Evolutionary conservation across 1,140 invertebrate species (phyloP), one percentile per base, ranked within the genome.

Genomic region (Brachionus koreanus): DNA sequence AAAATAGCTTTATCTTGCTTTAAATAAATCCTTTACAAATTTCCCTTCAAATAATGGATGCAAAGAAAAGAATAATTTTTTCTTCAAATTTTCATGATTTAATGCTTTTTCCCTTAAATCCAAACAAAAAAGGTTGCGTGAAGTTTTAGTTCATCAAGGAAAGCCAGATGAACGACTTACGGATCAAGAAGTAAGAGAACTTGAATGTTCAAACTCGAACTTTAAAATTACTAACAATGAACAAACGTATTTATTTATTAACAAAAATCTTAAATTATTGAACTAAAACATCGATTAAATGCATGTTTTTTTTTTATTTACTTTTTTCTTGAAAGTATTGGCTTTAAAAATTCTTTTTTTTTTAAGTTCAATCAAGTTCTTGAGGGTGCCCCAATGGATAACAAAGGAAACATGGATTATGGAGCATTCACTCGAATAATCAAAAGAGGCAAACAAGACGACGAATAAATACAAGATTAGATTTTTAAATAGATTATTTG

Each of bases 391-490:
- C 57, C 57, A 82, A 39, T 67, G 0, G 77, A 82, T 67, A 46
- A 43, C 33, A 63, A 82, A 82, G 82, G 82, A 16, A 72, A 52
- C 25, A 61, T 83, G 39, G 69, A 83, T 77, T 83, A 83, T 65
- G 74, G 25, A 13, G 16, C 74, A 13, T 83, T 83, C 42, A 52
- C 69, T 42, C 33, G 74, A 29, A 61, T 83, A 13, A 83, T 83
- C 42, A 83, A 83, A 77, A 52, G 82, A 57, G 82, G 82, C 13
- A 75, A 74, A 46, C 67, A 83, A 75, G 82, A 83, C 39, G 77
- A 82, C 42, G 77, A 82, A 82, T 82, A 82, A 67, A 74, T 25
- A 1, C 10, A 13, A 0, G 25, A 46, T 9, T 46, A 6, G 39
- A 23, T 74, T 69, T 39, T 0, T n/a, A 69, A 13, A 39, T 39